Evolutionary conservation across 2,113 vertebrate species (phyloP).

Genomic region (Henicopernis longicauda): DNA sequence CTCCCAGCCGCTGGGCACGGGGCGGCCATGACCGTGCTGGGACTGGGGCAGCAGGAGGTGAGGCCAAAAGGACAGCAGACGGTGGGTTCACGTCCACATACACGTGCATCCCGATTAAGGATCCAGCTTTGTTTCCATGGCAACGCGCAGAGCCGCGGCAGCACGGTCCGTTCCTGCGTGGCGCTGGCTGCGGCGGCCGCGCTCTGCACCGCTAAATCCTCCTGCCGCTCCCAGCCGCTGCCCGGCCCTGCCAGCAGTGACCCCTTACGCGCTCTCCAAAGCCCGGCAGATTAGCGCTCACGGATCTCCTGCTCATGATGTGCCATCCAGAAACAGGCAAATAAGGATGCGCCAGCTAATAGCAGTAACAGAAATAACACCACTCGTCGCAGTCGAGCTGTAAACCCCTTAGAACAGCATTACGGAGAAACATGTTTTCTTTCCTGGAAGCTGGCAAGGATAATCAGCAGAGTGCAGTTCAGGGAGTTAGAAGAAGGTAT

Average conservation of each 20-base stretch:
- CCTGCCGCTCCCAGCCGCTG: not conserved
- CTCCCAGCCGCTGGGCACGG: not conserved
- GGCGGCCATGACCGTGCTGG: not conserved
- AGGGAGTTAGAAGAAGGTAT: not conserved
- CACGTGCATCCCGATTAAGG: not conserved
- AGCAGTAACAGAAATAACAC: not conserved
- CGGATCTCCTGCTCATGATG: not conserved
- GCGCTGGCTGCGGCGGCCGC: not conserved
- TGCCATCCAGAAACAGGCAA: not conserved
- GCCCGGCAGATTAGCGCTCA: not conserved
- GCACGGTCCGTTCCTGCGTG: not conserved
- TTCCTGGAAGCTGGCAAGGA: conserved; percentile 1
- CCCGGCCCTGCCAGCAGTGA: not conserved
- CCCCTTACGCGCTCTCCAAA: not conserved
- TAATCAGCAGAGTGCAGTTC: not conserved
- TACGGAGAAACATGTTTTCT: not conserved
- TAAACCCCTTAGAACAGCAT: not conserved
- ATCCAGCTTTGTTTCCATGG: conserved; percentile 36
- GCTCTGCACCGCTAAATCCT: not conserved
- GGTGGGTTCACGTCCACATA: not conserved
- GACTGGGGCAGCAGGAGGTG: not conserved
- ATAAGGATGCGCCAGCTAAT: not conserved
- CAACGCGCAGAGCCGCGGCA: not conserved
- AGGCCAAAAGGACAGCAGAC: conserved; percentile 1
- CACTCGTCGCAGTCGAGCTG: not conserved